Conservation (phyloP, 2,888 invertebrate genomes). For the Morpho achilles region DNA sequence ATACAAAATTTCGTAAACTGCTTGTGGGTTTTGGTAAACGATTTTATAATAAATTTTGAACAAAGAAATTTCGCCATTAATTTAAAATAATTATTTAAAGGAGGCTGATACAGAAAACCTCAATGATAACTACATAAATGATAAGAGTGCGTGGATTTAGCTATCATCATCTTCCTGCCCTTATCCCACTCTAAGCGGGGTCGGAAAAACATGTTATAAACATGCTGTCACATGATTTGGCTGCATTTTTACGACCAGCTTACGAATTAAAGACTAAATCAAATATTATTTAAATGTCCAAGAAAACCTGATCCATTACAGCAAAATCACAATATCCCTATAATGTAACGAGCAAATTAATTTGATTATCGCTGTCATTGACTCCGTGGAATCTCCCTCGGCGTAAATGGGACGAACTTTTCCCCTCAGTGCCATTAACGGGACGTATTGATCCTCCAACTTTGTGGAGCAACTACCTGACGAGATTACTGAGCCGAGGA, state of each 20-base stretch:
- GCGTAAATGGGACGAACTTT: conserved; percentile 1
- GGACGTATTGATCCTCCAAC: not conserved
- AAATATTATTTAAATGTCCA: not conserved
- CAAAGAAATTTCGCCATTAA: no score
- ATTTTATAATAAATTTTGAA: no score
- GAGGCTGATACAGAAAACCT: no score
- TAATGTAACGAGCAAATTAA: conserved; percentile 14
- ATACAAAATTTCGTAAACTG: not conserved
- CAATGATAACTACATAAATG: no score
- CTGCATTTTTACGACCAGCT: no score
- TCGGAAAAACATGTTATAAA: no score
- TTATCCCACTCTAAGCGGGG: no score
- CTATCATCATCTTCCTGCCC: no score
- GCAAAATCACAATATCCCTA: conserved; percentile 4
- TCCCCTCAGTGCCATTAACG: not conserved
- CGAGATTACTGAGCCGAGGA: not conserved
- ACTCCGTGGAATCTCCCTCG: conserved; percentile 4
- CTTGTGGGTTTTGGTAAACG: no score
- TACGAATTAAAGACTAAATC: no score
- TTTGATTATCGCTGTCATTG: conserved; percentile 11
- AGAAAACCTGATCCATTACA: conserved; percentile 5
- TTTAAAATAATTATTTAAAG: not conserved
- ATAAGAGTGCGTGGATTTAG: no score
- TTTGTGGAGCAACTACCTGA: not conserved
- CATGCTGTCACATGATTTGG: no score